Evolutionary conservation across 2,888 invertebrate species (phyloP), one percentile per base, ranked within the genome.

Genomic region (Hydroisotoma schaefferi): DNA sequence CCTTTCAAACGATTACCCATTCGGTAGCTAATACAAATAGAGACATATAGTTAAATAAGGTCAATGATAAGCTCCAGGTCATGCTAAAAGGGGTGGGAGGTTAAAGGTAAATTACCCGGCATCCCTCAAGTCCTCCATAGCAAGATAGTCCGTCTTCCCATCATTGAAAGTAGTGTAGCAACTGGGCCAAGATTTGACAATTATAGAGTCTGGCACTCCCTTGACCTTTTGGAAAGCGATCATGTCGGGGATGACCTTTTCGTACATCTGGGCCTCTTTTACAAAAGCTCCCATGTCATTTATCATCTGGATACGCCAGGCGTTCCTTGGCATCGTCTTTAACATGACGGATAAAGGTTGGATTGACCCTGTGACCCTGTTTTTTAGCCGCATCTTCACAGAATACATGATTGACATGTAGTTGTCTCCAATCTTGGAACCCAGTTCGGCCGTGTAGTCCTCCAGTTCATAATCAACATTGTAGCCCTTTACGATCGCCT

Each of bases 351-450:
- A 43, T 22, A 64, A 38, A 28, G 23, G 29, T 6, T 58, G 46
- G 1, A 48, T 29, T 20, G 53, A 38, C 12, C 53, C 53, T 8
- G 44, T 59, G 1, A 33, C 23, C 26, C 43, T 48, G 8, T 60
- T 60, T 29, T 61, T 63, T 23, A 66, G 43, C n/a, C 57, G 27
- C 18, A 71, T 63, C 8, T 55, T 57, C 8, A 67, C 59, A 0
- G 69, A 52, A 53, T 70, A 70, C 63, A 72, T 69, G 28, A 72
- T 65, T 1, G 65, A 62, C 70, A 70, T 70, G 63, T 69, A 72
- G 51, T 70, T 70, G 57, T 70, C 70, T 2, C 72, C 72, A 1
- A 59, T 55, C 29, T 62, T 52, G 18, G 69, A 61, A 15, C 68
- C 72, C 15, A 56, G 26, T 29, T 59, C 57, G 1, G 59, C 64